Base-by-base conservation (phyloP, 2,888 invertebrate genomes). In the Platycheirus rosarum region DNA sequence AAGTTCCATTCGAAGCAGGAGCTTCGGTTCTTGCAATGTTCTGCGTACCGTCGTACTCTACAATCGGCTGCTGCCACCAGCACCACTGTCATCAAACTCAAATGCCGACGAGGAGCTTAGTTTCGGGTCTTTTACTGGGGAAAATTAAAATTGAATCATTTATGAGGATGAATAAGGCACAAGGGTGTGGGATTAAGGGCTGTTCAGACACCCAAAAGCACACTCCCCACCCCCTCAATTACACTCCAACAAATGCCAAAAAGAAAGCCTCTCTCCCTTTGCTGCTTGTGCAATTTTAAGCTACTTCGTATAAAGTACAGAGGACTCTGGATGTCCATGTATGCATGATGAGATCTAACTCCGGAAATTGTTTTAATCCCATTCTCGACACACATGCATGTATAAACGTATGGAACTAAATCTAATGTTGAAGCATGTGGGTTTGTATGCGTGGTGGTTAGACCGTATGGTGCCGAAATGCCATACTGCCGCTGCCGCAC, bases 81-180 rank as follows among this genome's bases (percentile, higher is more conserved):
- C 37, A 20, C 9, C 1, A 4, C 6, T 18, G 23, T 18, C 35
- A n/a, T 44, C 29, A 44, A n/a, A 14, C 42, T 26, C 42, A 29
- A 29, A 42, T 60, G 26, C n/a, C 60, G 44, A 44, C 60, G 29
- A 26, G 44, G 63, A 73, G 76, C 71, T 77, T 77, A 82, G 77
- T 73, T 77, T 73, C 13, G 76, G 66, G 63, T 53, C 60, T 77
- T 76, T 71, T 82, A 29, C 82, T 63, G 71, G 60, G 42, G 82
- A 76, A 82, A 82, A 82, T 82, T 82, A 82, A 82, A 82, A 82
- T 82, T 82, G 76, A 82, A 82, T 82, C 77, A 82, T 82, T 82
- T 73, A 82, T 82, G 82, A 82, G 82, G 71, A 76, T 77, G 82
- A 76, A 82, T 82, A 73, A 63, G 8, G 57, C 14, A 55, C 48